A percentile compares a stretch with the other conserved stretches of the same genome.
Conservation (phyloP, 2,888 invertebrate genomes). For the Tipula helvola region DNA sequence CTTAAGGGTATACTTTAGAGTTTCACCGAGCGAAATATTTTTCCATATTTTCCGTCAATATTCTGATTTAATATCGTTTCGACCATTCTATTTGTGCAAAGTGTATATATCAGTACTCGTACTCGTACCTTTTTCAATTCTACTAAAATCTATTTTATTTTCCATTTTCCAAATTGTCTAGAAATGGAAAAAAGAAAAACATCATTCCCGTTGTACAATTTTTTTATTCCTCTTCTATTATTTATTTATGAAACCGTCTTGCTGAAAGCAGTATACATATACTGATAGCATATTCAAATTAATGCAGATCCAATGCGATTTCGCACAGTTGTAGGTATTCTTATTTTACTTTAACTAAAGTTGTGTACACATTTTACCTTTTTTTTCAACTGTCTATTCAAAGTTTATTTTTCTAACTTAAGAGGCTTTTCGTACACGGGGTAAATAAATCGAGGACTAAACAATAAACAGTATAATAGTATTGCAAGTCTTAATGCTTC, state of each 20-base stretch:
- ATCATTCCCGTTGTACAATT: not conserved
- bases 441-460: not conserved
- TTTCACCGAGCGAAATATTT: not conserved
- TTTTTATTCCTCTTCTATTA: not conserved
- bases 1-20: not conserved
- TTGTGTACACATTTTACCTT: not conserved
- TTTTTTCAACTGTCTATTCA: not conserved
- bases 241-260: not conserved
- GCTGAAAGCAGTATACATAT: not conserved
- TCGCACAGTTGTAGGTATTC: constrained; percentile 8
- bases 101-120: not conserved
- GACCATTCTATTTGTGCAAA: not conserved
- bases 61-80: not conserved
- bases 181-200: not conserved
- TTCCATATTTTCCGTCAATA: not conserved
- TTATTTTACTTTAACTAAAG: not conserved
- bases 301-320: constrained; percentile 11
- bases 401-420: not conserved
- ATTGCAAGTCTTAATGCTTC: not conserved
- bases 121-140: not conserved
- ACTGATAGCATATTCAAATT: constrained; percentile 4
- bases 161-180: not conserved
- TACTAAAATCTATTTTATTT: not conserved
- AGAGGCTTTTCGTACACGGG: not conserved
- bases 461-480: not conserved